phyloP scores from a whole-genome alignment of 1,140 invertebrate genomes.

The Drosophila rufa region DNA sequence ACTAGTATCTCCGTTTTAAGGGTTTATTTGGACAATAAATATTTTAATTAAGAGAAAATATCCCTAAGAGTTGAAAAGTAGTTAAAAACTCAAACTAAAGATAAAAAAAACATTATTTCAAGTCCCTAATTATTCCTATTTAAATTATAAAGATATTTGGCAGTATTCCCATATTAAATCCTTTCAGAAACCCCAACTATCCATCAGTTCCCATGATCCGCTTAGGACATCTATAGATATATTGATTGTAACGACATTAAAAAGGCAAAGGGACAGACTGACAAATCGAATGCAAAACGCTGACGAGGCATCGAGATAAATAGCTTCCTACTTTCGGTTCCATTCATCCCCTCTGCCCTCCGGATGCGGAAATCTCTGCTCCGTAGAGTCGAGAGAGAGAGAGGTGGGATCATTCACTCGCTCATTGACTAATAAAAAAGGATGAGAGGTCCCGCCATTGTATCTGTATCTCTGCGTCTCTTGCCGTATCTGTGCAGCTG shows the following conservation, averaged over 20 bases:
- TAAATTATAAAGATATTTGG: neutral
- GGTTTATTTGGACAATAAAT: no score
- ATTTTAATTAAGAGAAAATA: no score
- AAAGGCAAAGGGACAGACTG: neutral
- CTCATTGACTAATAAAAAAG: slow-evolving; percentile 71
- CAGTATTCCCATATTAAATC: neutral
- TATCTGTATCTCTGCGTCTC: slow-evolving; percentile 5
- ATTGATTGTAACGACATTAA: neutral
- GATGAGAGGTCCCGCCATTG: slow-evolving; percentile 29
- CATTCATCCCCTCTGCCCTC: slow-evolving; percentile 1
- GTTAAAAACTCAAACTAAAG: no score
- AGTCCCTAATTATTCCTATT: no score
- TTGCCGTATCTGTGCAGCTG: slow-evolving; percentile 34
- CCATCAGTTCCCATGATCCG: slow-evolving; percentile 20
- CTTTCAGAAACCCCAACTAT: no score
- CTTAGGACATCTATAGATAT: slow-evolving; percentile 9
- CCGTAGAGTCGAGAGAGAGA: neutral
- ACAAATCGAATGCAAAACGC: slow-evolving; percentile 54
- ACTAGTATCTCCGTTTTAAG: no score
- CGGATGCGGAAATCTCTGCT: neutral
- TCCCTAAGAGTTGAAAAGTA: no score
- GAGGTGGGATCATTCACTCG: slow-evolving; percentile 65
- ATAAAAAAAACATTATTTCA: no score
- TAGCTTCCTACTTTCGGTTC: slow-evolving; percentile 61
- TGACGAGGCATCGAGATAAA: slow-evolving; percentile 54